Evolutionary conservation across 2,113 vertebrate species (phyloP).

Genomic region (Garra rufa): DNA sequence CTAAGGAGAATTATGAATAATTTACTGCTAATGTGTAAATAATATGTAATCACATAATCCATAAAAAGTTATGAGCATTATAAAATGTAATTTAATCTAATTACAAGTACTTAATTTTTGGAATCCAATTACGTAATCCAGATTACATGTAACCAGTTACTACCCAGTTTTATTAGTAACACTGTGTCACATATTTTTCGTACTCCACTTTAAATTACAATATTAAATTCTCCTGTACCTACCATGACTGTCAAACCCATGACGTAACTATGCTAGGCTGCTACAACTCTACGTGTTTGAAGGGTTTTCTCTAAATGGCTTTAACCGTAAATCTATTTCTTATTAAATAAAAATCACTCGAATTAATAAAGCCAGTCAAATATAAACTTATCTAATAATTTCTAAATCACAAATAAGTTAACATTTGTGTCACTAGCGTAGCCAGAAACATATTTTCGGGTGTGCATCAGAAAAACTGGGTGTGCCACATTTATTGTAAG

Average conservation of each 20-base stretch:
- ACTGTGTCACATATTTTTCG: neutral
- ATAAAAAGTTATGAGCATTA: too few relatives aligned
- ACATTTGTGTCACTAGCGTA: too few relatives aligned
- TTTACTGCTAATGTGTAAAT: too few relatives aligned
- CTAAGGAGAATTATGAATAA: too few relatives aligned
- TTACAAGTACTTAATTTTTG: too few relatives aligned
- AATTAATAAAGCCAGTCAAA: neutral
- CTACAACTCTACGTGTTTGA: neutral
- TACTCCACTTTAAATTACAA: neutral
- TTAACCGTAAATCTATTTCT: neutral
- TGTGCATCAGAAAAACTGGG: too few relatives aligned
- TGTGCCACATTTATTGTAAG: too few relatives aligned
- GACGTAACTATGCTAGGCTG: conserved; percentile 66
- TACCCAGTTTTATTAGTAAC: too few relatives aligned
- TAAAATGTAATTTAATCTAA: neutral
- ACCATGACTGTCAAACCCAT: conserved; percentile 62
- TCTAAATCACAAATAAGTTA: neutral
- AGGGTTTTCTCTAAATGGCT: neutral
- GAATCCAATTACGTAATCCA: too few relatives aligned
- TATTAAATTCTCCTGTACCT: conserved; percentile 11
- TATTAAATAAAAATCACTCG: neutral
- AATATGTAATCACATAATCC: too few relatives aligned
- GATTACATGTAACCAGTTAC: too few relatives aligned
- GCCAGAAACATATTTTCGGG: too few relatives aligned
- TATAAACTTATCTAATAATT: rapidly evolving